Base-by-base conservation (phyloP, 2,113 vertebrate species). In the Oriolus oriolus region DNA sequence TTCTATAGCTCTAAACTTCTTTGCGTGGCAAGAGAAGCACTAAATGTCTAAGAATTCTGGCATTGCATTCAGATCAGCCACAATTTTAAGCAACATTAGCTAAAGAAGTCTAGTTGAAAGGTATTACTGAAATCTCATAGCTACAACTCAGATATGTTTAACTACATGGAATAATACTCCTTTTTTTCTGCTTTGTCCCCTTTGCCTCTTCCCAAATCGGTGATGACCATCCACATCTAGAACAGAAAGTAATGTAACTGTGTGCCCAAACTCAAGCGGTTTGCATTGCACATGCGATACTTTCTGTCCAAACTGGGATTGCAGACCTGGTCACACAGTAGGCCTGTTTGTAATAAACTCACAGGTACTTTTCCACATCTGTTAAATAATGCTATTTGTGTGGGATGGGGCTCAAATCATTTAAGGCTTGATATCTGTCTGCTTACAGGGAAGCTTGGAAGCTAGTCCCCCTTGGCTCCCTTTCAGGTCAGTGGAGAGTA, bases 401-500 rank as follows among this genome's bases (percentile, higher is more conserved):
- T 42, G 39, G 16, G 9, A 50, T 2, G 1, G 8, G 7, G 30
- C 15, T 75, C 27, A 71, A 61, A 45, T 77, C 3, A 54, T 20
- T 71, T 70, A 54, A n/a, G 2, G 0, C 42, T 78, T 89, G 41
- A 65, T 61, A 39, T 33, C 27, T 70, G 14, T 22, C 35, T 89
- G 42, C 60, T 87, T 71, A 45, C 35, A 27, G 5, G 28, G 23
- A 91, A 74, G 23, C 21, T 68, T 6, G 37, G 31, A 89, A 87
- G 26, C 30, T 64, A 16, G 27, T 64, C 44, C 26, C 35, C 9
- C 15, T 24, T 45, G 41, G 27, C 35, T 94, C 47, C 27, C 56
- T 87, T 84, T 66, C 65, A 91, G 85, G 42, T 84, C 74, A 56
- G 13, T 56, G 74, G 77, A 95, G 56, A 94, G 33, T 91, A 81